phyloP scores from a whole-genome alignment of 2,113 vertebrate species.

The Asarcornis scutulata region DNA sequence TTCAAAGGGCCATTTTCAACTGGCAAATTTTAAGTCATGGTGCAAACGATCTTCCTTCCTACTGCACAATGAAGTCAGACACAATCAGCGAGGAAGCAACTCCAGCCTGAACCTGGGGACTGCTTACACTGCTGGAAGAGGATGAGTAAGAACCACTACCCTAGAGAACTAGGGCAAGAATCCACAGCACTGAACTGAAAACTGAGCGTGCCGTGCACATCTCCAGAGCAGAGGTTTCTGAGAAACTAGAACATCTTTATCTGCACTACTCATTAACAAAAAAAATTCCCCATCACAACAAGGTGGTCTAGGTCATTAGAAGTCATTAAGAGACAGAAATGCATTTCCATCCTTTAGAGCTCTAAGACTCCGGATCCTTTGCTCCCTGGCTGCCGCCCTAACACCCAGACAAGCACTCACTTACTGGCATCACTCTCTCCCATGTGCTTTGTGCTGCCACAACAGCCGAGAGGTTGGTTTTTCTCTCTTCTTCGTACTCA shows the following conservation, averaged over 20 bases:
- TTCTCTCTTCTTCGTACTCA: slow-evolving; percentile 97
- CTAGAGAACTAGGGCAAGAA: neutral
- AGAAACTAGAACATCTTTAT: neutral
- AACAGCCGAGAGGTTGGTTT: slow-evolving; percentile 96
- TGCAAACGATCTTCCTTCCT: neutral
- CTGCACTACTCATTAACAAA: neutral
- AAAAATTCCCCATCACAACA: neutral
- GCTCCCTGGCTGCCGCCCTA: neutral
- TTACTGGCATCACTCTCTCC: slow-evolving; percentile 86
- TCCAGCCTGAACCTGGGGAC: neutral
- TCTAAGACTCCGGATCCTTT: neutral
- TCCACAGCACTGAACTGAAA: neutral
- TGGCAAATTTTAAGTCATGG: neutral
- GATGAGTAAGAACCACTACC: neutral
- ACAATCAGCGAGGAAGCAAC: neutral
- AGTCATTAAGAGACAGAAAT: neutral
- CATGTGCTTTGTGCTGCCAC: slow-evolving; percentile 93
- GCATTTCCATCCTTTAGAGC: neutral
- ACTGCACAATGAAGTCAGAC: neutral
- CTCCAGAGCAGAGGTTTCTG: neutral
- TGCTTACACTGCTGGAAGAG: neutral
- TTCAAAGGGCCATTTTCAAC: neutral
- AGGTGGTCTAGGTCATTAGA: neutral
- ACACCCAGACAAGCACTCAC: neutral
- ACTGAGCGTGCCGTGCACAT: neutral